Percentiles rank a stretch among this genome's conserved stretches.
phyloP scores from a whole-genome alignment of 2,113 vertebrate species.

The Helogale parvula region DNA sequence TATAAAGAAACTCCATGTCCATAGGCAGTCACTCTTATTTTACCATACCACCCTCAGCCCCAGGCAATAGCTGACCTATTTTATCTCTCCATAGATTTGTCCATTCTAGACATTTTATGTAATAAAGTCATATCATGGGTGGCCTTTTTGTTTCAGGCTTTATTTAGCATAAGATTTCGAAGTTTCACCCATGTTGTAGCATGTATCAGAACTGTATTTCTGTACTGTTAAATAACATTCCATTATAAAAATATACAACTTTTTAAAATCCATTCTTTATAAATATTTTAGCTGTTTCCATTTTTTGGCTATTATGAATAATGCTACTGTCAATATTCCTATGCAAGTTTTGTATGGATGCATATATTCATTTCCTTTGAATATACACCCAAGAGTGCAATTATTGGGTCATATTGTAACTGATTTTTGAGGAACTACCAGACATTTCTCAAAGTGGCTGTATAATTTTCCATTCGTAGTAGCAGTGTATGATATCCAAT shows the following conservation, averaged over 20 bases:
- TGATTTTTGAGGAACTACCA: neutral
- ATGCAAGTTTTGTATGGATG: neutral
- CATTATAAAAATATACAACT: neutral
- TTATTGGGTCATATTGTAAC: neutral
- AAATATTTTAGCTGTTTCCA: neutral
- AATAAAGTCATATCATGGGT: neutral
- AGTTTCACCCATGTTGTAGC: neutral
- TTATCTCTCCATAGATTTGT: neutral
- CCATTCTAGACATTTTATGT: neutral
- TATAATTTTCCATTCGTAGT: neutral
- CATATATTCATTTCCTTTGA: neutral
- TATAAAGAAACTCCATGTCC: neutral
- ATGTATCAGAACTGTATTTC: neutral
- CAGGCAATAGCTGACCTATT: neutral
- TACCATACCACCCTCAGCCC: neutral
- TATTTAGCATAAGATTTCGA: neutral
- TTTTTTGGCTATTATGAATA: neutral
- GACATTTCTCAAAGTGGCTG: neutral
- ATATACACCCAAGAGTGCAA: neutral
- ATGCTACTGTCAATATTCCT: neutral
- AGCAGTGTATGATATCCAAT: neutral
- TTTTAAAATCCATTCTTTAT: neutral
- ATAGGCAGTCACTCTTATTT: neutral
- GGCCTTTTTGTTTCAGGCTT: neutral
- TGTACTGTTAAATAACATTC: neutral